Evolutionary conservation across 2,113 vertebrate genomes (phyloP).

Genomic region (Merops nubicus): DNA sequence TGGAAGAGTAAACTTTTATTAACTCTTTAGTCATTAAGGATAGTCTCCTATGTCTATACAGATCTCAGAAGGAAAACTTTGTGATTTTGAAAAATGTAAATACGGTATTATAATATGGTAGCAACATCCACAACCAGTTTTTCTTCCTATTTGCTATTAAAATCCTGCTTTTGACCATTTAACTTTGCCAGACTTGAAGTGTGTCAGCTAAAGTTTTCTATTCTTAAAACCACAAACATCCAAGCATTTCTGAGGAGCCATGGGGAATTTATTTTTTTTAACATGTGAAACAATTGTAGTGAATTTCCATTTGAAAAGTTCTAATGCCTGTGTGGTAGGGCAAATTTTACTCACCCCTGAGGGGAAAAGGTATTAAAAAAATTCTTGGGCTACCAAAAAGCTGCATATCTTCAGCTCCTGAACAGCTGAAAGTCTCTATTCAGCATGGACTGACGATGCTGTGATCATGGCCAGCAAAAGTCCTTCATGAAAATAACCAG

Average conservation of each 20-base stretch:
- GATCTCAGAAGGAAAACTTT: background rate
- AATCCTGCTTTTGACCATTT: slow-evolving; percentile 2
- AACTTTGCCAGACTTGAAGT: background rate
- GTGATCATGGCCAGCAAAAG: background rate
- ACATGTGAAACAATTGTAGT: background rate
- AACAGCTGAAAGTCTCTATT: background rate
- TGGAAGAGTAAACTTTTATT: background rate
- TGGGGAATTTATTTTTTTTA: background rate
- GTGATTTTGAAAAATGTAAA: background rate
- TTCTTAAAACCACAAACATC: slow-evolving; percentile 45
- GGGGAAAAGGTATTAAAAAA: background rate
- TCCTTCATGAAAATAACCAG: background rate
- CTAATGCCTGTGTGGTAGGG: background rate
- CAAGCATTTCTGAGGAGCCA: background rate
- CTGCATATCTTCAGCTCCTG: background rate
- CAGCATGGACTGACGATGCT: background rate
- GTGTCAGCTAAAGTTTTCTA: slow-evolving; percentile 33
- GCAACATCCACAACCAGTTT: background rate
- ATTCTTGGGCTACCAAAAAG: background rate
- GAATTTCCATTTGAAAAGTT: slow-evolving; percentile 22
- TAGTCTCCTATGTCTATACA: background rate
- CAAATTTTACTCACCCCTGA: background rate
- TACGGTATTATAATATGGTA: background rate
- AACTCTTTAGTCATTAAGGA: background rate
- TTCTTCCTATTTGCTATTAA: background rate